Percentiles rank a stretch among this genome's conserved stretches.
Conservation (phyloP, 2,113 vertebrate genomes). For the Hydropotes inermis region DNA sequence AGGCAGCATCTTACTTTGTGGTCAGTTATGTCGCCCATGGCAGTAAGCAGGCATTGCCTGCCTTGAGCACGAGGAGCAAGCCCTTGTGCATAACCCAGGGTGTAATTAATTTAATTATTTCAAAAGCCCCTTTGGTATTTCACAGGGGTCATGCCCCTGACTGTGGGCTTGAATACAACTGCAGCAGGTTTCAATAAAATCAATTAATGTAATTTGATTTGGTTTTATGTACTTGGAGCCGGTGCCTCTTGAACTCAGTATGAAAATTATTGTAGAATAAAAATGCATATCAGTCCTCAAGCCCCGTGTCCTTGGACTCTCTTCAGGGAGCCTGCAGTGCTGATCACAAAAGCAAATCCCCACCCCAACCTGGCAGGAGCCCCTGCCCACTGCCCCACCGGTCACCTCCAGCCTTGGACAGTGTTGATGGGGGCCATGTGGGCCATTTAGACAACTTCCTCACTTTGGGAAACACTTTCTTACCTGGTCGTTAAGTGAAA, state of each 20-base stretch:
- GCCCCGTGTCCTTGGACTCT: constrained; percentile 58
- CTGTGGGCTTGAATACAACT: constrained; percentile 67
- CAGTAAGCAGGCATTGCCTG: neutral
- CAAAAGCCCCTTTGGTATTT: constrained; percentile 71
- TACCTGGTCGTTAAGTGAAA: neutral
- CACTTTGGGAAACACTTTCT: neutral
- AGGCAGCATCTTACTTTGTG: neutral
- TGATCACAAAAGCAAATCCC: constrained; percentile 19
- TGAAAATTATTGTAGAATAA: constrained; percentile 76
- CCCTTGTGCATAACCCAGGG: constrained; percentile 40
- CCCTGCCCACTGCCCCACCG: neutral
- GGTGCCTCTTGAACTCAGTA: constrained; percentile 72
- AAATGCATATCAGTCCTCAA: constrained; percentile 66
- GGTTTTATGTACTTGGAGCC: constrained; percentile 74
- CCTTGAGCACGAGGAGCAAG: neutral
- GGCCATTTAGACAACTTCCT: neutral
- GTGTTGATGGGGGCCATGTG: neutral
- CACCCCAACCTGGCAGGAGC: neutral
- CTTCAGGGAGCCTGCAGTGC: neutral
- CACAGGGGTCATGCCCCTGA: constrained; percentile 67
- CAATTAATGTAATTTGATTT: constrained; percentile 79
- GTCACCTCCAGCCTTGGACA: neutral
- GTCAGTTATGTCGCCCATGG: neutral
- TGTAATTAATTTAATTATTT: constrained; percentile 76
- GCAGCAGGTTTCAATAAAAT: constrained; percentile 76